phyloP scores from a whole-genome alignment of 1,140 invertebrate genomes.

The Neodiprion virginianus region DNA sequence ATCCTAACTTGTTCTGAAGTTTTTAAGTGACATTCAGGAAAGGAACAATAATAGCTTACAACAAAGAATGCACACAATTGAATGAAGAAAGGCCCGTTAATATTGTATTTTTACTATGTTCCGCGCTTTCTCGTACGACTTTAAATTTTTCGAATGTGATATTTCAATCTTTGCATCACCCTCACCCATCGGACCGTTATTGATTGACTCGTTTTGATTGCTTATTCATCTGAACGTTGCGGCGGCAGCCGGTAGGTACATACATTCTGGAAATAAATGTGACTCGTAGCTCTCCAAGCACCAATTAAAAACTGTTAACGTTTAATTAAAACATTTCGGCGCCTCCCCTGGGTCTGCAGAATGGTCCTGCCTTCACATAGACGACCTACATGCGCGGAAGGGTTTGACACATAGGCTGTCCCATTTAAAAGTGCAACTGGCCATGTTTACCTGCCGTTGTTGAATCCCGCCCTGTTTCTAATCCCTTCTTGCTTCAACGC shows the following conservation, averaged over 20 bases:
- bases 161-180: not conserved
- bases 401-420: conserved; percentile 19
- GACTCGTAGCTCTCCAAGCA: conserved; percentile 31
- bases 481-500: not conserved
- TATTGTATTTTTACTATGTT: no score
- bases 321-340: conserved; percentile 50
- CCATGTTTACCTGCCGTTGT: conserved; percentile 17
- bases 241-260: not conserved
- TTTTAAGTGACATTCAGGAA: no score
- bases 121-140: no score
- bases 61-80: no score
- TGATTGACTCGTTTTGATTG: not conserved
- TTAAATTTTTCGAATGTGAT: no score
- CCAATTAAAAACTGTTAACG: conserved; percentile 51
- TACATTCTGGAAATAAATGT: conserved; percentile 43
- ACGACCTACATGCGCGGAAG: not conserved
- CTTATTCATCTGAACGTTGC: not conserved
- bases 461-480: not conserved
- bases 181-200: not conserved
- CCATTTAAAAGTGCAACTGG: conserved; percentile 22
- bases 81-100: no score
- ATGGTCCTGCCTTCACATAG: conserved; percentile 10
- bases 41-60: no score
- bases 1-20: no score
- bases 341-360: conserved; percentile 4